These are phyloP conservation scores for Oxystoma pomonae DNA, from an alignment of 2,888 invertebrate species.

Conservation along the genomic window DNA sequence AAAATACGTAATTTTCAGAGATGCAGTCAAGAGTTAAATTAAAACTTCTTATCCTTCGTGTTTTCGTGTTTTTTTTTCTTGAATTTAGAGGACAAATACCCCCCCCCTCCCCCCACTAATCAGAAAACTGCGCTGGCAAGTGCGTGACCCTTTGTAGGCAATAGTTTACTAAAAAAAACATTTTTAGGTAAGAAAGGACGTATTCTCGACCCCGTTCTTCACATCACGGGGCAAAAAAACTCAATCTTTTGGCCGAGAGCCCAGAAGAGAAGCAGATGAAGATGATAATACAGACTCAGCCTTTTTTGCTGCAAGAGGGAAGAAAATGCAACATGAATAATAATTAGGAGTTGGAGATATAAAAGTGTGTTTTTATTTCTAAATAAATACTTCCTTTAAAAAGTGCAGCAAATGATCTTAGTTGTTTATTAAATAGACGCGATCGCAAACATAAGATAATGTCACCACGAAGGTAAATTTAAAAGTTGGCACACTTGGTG, in stretches of 20 bases:
- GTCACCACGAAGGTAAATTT: not conserved
- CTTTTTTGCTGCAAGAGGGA: constrained; percentile 54
- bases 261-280: constrained; percentile 46
- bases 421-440: not conserved
- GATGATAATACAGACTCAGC: constrained; percentile 50
- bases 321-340: constrained; percentile 37
- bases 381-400: not conserved
- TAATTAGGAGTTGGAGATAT: not conserved
- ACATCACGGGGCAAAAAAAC: constrained; percentile 42
- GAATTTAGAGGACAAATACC: too few species aligned
- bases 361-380: not conserved
- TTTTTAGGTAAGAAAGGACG: constrained; percentile 44
- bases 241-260: constrained; percentile 29
- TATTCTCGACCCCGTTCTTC: constrained; percentile 38
- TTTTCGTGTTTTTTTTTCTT: too few species aligned
- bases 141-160: too few species aligned
- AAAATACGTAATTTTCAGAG: too few species aligned
- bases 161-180: too few species aligned
- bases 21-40: too few species aligned
- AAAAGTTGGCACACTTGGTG: not conserved
- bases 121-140: too few species aligned
- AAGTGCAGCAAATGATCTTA: not conserved
- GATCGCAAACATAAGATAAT: not conserved
- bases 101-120: too few species aligned
- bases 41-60: too few species aligned